phyloP scores from a whole-genome alignment of 2,888 invertebrate genomes.

The Drosophila macrothrix region DNA sequence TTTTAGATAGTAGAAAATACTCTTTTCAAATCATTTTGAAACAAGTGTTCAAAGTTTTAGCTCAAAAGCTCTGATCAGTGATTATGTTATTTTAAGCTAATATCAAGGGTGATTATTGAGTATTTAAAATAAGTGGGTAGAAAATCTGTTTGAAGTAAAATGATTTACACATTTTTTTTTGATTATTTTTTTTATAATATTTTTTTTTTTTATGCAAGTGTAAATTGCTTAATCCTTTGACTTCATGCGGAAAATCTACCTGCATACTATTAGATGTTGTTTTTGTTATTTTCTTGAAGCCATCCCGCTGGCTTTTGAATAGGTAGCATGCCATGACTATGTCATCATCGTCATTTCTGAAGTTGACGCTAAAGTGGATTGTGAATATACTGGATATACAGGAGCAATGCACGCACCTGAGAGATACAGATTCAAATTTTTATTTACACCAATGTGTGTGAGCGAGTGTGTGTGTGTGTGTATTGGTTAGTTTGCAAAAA shows the following conservation, averaged over 20 bases:
- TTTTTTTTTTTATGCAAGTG: not conserved
- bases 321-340: slow-evolving; percentile 64
- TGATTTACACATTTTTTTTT: not conserved
- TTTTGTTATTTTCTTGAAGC: slow-evolving; percentile 6
- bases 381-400: slow-evolving; percentile 56
- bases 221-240: slow-evolving; percentile 67
- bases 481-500: slow-evolving; percentile 14
- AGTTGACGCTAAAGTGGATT: slow-evolving; percentile 73
- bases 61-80: not conserved
- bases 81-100: too few species aligned
- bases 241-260: slow-evolving; percentile 71
- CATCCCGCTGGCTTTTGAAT: slow-evolving; percentile 34
- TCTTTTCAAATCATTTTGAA: not conserved
- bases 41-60: not conserved
- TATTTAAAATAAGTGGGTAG: not conserved
- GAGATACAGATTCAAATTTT: slow-evolving; percentile 43
- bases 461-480: slow-evolving; percentile 4
- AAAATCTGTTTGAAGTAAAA: not conserved
- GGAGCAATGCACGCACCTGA: slow-evolving; percentile 57
- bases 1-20: not conserved
- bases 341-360: slow-evolving; percentile 65
- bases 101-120: not conserved
- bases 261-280: slow-evolving; percentile 56
- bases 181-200: not conserved
- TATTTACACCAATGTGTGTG: slow-evolving; percentile 1